phyloP scores from a whole-genome alignment of 2,888 invertebrate genomes.

The Hypomecis atomaria region DNA sequence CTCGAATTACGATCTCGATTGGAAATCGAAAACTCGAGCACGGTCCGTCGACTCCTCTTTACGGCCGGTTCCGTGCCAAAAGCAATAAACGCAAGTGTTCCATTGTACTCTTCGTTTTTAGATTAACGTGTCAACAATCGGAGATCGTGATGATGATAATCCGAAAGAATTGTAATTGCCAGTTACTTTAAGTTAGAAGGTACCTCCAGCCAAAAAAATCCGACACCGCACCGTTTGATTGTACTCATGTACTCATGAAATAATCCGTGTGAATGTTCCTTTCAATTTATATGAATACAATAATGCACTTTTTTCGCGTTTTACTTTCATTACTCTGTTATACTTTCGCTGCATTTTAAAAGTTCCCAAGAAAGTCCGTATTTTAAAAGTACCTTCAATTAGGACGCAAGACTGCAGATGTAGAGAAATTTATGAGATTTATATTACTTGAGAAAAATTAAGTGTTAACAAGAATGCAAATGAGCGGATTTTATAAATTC shows the following conservation, averaged over 20 bases:
- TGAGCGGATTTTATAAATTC: conserved; percentile 26
- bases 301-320: conserved; percentile 24
- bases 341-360: conserved; percentile 24
- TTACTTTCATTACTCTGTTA: conserved; percentile 25
- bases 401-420: background rate
- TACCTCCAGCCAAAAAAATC: conserved; percentile 27
- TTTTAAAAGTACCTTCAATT: background rate
- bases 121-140: conserved; percentile 62
- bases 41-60: conserved; percentile 55
- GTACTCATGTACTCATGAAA: conserved; percentile 16
- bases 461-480: conserved; percentile 38
- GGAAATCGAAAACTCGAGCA: conserved; percentile 69
- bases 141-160: conserved; percentile 41
- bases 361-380: conserved; percentile 20
- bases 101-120: conserved; percentile 56
- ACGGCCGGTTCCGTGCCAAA: conserved; percentile 63
- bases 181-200: conserved; percentile 13
- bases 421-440: conserved; percentile 8
- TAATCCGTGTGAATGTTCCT: conserved; percentile 25
- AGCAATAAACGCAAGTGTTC: conserved; percentile 65
- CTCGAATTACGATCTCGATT: conserved; percentile 58
- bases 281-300: conserved; percentile 27
- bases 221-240: conserved; percentile 8
- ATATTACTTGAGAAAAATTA: conserved; percentile 19
- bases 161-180: conserved; percentile 41